Conservation (phyloP, 2,888 invertebrate genomes). For the Platerodrilus igneus region DNA sequence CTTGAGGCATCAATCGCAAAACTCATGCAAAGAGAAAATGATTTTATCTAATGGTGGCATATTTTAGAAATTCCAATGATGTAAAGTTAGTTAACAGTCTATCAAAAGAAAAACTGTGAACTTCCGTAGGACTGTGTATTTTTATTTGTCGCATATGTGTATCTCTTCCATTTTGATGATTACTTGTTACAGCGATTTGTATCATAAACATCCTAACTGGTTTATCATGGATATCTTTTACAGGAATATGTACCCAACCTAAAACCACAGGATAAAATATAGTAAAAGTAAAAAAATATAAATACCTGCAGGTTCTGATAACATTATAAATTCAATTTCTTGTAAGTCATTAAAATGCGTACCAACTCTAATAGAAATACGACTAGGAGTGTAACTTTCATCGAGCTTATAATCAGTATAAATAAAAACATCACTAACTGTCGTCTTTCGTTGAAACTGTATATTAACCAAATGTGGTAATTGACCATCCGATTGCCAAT, state of each 20-base stretch:
- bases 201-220: conserved; percentile 94
- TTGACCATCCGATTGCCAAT: conserved; percentile 99
- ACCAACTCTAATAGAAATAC: conserved; percentile 88
- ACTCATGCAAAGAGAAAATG: conserved; percentile 8
- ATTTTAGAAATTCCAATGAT: conserved; percentile 77
- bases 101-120: conserved; percentile 61
- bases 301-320: conserved; percentile 82
- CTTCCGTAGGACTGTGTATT: conserved; percentile 82
- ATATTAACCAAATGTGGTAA: conserved; percentile 96
- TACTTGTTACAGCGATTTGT: conserved; percentile 92
- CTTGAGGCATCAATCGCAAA: too few species aligned
- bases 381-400: conserved; percentile 97
- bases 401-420: conserved; percentile 98
- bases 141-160: conserved; percentile 97
- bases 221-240: conserved; percentile 80
- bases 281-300: conserved; percentile 2
- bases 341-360: conserved; percentile 95
- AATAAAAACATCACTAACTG: conserved; percentile 91
- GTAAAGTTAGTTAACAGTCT: conserved; percentile 75
- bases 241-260: conserved; percentile 94
- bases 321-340: conserved; percentile 89
- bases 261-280: conserved; percentile 19
- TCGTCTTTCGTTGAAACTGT: conserved; percentile 92
- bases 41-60: conserved; percentile 73
- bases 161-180: conserved; percentile 98